Conservation (phyloP, 2,797 vertebrate genomes). For the Simalia tracyae region DNA sequence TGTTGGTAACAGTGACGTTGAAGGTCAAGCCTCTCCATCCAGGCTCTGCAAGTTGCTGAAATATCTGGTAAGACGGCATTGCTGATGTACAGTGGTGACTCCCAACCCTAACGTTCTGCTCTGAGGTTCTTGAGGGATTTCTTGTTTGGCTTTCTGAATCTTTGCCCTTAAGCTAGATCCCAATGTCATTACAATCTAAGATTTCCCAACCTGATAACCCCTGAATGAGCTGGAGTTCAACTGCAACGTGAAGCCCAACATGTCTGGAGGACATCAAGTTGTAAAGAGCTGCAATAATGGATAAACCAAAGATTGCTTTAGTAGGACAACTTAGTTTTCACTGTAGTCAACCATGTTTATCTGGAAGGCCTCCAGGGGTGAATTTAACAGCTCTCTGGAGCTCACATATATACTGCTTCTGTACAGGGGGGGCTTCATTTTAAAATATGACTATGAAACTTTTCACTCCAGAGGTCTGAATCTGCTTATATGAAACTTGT, state of each 20-base stretch:
- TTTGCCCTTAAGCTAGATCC: not conserved
- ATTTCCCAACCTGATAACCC: not conserved
- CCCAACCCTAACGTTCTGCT: not conserved
- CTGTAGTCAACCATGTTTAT: not conserved
- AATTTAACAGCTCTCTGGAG: not conserved
- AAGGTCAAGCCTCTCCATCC: not conserved
- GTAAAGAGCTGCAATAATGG: not conserved
- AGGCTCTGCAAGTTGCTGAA: not conserved
- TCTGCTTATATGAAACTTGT: not conserved
- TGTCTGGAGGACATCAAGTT: not conserved
- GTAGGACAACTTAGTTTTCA: not conserved
- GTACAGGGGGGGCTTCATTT: not conserved
- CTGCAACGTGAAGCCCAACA: not conserved
- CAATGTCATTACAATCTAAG: not conserved
- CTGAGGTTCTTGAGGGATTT: not conserved
- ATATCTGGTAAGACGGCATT: constrained; percentile 15
- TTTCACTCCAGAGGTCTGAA: not conserved
- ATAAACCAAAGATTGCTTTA: not conserved
- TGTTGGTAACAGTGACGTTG: not conserved
- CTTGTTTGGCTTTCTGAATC: not conserved
- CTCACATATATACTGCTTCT: not conserved
- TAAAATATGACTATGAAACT: not conserved
- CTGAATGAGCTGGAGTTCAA: not conserved
- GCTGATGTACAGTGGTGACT: not conserved
- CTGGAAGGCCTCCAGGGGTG: not conserved